phyloP scores from a whole-genome alignment of 2,113 vertebrate species.

The Hirundichthys speculiger region DNA sequence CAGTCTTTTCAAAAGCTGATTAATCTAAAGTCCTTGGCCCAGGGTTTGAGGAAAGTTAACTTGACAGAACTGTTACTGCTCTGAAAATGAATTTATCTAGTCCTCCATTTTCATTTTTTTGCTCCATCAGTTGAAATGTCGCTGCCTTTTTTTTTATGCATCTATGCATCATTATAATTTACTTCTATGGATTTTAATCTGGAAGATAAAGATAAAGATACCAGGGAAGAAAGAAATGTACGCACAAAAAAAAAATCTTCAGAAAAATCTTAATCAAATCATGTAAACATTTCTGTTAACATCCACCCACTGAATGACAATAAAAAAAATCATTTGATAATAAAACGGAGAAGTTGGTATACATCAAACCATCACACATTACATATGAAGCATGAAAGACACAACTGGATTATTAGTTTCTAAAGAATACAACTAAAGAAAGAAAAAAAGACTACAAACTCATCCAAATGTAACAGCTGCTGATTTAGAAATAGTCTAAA shows the following conservation, averaged over 20 bases:
- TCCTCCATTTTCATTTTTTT: neutral
- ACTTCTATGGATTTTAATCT: too few species aligned
- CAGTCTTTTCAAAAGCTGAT: conserved; percentile 8
- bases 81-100: neutral
- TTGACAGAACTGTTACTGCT: neutral
- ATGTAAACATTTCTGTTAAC: too few species aligned
- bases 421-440: too few species aligned
- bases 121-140: neutral
- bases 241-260: too few species aligned
- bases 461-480: neutral
- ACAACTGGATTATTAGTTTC: neutral
- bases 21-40: conserved; percentile 38
- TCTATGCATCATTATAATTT: too few species aligned
- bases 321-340: too few species aligned
- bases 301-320: too few species aligned
- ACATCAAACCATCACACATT: neutral
- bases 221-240: too few species aligned
- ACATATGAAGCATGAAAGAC: neutral
- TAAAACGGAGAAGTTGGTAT: too few species aligned
- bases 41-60: conserved; percentile 9
- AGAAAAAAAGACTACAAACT: neutral
- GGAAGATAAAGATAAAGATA: too few species aligned
- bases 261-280: too few species aligned
- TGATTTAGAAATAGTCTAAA: neutral
- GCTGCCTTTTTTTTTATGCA: too few species aligned